Conservation (phyloP, 1,140 invertebrate genomes). For the Homalodisca vitripennis region DNA sequence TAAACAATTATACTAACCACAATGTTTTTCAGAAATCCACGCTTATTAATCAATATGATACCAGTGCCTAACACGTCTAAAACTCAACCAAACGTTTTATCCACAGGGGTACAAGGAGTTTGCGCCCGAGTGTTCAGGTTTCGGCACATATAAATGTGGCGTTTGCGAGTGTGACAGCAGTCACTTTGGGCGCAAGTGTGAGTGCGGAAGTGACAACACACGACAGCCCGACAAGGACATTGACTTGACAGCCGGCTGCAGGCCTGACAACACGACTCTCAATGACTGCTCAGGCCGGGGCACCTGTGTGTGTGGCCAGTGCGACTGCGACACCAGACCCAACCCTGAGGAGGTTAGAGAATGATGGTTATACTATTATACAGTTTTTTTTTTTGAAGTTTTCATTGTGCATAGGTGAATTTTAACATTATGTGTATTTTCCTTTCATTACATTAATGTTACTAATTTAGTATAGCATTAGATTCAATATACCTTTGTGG, state of each 20-base stretch:
- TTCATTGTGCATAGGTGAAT: too few relatives aligned
- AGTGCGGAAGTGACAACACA: slow-evolving; percentile 66
- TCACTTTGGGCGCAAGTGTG: slow-evolving; percentile 81
- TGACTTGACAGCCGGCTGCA: slow-evolving; percentile 61
- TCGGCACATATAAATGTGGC: slow-evolving; percentile 79
- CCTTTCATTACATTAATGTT: too few relatives aligned
- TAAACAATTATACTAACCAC: too few relatives aligned
- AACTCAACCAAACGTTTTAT: too few relatives aligned
- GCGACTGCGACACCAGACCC: slow-evolving; percentile 63
- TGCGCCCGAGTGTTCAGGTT: slow-evolving; percentile 60
- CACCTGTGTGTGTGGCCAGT: slow-evolving; percentile 77
- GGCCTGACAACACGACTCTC: slow-evolving; percentile 66
- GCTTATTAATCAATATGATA: too few relatives aligned
- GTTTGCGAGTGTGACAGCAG: slow-evolving; percentile 79
- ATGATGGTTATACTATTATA: too few relatives aligned
- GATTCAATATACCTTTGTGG: too few relatives aligned
- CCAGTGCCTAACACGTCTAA: too few relatives aligned
- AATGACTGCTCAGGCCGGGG: slow-evolving; percentile 75
- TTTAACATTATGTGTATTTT: too few relatives aligned
- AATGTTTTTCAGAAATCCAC: too few relatives aligned
- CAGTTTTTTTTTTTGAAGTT: too few relatives aligned
- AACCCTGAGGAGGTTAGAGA: slow-evolving; percentile 58
- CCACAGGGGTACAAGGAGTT: slow-evolving; percentile 50
- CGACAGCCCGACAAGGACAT: slow-evolving; percentile 49
- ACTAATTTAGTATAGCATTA: too few relatives aligned